Evolutionary conservation across 1,140 invertebrate genomes (phyloP).

Genomic region (Pararge aegeria): DNA sequence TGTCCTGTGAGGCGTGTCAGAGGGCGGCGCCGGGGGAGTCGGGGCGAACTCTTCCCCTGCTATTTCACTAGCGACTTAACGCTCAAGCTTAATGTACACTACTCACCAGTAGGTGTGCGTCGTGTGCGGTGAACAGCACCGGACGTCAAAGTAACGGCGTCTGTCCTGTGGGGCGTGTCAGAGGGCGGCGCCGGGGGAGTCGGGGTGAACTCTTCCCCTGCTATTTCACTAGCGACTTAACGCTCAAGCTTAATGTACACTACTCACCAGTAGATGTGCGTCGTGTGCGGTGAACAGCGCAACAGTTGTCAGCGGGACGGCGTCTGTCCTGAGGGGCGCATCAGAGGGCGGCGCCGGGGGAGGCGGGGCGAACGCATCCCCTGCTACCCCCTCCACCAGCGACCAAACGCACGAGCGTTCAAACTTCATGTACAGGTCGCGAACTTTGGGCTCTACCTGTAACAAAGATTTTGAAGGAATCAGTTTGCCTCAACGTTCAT

Average conservation of each 20-base stretch:
- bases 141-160: conserved; percentile 32
- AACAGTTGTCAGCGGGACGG: conserved; percentile 35
- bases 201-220: too few species aligned
- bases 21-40: too few species aligned
- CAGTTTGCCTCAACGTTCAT: too few species aligned
- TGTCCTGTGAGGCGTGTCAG: too few species aligned
- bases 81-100: too few species aligned
- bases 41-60: too few species aligned
- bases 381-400: conserved; percentile 49
- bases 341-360: conserved; percentile 34
- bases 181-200: too few species aligned
- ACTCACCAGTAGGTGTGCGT: conserved; percentile 52
- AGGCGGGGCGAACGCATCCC: conserved; percentile 42
- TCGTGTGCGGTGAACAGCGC: conserved; percentile 53
- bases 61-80: too few species aligned
- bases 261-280: conserved; percentile 48
- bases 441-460: conserved; percentile 62
- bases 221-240: too few species aligned
- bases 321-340: conserved; percentile 47
- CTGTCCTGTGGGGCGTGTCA: too few species aligned
- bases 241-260: too few species aligned
- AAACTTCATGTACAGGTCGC: conserved; percentile 64
- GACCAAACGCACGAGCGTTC: conserved; percentile 63
- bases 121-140: conserved; percentile 50
- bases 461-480: too few species aligned